Percentiles rank a stretch among this genome's conserved stretches.
These are phyloP conservation scores for Otus sunia DNA, from an alignment of 2,113 vertebrate genomes.

Conservation along the genomic window DNA sequence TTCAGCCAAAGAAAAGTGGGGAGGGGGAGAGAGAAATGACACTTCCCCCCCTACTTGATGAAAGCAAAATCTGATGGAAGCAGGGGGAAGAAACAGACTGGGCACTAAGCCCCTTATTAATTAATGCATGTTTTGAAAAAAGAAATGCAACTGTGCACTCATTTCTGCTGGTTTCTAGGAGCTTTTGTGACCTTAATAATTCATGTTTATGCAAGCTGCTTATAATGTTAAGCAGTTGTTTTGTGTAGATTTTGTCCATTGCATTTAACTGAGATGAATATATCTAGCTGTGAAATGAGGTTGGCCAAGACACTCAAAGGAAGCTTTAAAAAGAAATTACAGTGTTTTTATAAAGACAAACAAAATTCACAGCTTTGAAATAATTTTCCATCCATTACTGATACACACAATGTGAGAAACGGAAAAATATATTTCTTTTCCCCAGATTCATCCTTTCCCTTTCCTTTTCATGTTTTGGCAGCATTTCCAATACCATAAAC, in stretches of 20 bases:
- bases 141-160: constrained; percentile 22
- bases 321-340: background rate
- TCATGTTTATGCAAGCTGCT: constrained; percentile 62
- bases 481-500: background rate
- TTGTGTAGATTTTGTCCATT: constrained; percentile 11
- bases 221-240: constrained; percentile 52
- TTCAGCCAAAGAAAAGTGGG: background rate
- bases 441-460: background rate
- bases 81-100: background rate
- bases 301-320: background rate
- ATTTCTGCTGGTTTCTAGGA: constrained; percentile 39
- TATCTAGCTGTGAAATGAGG: constrained; percentile 15
- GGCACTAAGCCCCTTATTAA: constrained; percentile 51
- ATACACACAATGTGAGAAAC: background rate
- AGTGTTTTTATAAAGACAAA: constrained; percentile 2
- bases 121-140: constrained; percentile 64
- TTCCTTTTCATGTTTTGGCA: constrained; percentile 22
- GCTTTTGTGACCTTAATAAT: constrained; percentile 66
- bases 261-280: constrained; percentile 33
- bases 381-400: constrained; percentile 9
- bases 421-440: background rate
- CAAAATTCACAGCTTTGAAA: constrained; percentile 39
- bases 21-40: background rate
- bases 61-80: constrained; percentile 33
- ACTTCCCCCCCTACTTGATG: background rate